phyloP scores from a whole-genome alignment of 1,140 invertebrate species.

The Drosophila bocqueti region DNA sequence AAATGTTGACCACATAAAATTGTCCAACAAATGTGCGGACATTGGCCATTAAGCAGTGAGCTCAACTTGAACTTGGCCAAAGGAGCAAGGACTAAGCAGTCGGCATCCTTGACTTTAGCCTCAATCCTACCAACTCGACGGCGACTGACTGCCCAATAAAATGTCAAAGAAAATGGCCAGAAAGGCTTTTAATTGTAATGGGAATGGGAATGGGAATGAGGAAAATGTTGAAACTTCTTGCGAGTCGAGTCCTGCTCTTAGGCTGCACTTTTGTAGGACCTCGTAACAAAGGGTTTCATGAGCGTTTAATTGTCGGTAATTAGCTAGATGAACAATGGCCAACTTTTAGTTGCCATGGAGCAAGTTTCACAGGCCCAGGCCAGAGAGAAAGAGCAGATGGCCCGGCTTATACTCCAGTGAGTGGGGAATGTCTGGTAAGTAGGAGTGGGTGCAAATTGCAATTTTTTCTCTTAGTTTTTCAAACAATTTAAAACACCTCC shows the following conservation, averaged over 20 bases:
- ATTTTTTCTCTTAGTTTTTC: not conserved
- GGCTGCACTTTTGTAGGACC: conserved; percentile 3
- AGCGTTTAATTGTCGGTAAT: conserved; percentile 77
- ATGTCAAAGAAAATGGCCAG: conserved; percentile 75
- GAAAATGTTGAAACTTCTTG: conserved; percentile 31
- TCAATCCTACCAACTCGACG: conserved; percentile 15
- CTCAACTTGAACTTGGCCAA: conserved; percentile 32
- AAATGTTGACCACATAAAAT: conserved; percentile 46
- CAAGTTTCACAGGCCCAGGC: conserved; percentile 28
- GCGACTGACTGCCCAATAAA: conserved; percentile 63
- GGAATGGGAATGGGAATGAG: conserved; percentile 26
- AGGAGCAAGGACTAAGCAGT: conserved; percentile 17
- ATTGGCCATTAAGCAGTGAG: conserved; percentile 41
- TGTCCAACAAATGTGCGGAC: conserved; percentile 39
- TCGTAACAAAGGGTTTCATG: conserved; percentile 58
- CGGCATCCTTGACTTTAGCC: conserved; percentile 19
- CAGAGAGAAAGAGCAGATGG: conserved; percentile 18
- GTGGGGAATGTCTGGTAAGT: not conserved
- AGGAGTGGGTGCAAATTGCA: conserved; percentile 5
- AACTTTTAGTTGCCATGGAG: conserved; percentile 41
- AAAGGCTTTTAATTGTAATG: conserved; percentile 78
- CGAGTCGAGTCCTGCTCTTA: not conserved
- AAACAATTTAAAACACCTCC: conserved; percentile 3
- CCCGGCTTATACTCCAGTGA: not conserved
- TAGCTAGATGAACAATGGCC: conserved; percentile 60